Base-by-base conservation (phyloP, 2,888 invertebrate genomes). In the Listrodromus nycthemerus region DNA sequence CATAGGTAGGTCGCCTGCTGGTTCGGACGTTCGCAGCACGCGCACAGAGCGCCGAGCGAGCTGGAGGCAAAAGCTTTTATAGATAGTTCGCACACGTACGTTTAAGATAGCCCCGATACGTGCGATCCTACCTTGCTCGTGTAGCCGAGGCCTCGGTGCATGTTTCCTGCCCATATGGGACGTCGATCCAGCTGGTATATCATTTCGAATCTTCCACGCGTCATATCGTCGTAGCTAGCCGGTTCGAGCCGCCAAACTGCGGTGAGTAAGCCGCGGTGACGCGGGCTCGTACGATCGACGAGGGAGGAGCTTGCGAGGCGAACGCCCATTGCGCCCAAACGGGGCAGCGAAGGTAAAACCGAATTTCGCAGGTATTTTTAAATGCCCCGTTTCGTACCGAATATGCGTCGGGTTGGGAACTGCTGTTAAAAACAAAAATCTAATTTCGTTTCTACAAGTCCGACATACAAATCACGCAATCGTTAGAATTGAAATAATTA, bases 201-300 rank as follows among this genome's bases (percentile, higher is more conserved):
- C 73, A 74, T 61, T 74, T 80, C 74, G 74, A 58, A 50, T 80
- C 80, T 80, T 69, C 27, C 24, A 75, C 37, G 13, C 24, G 61
- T 33, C 67, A 55, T 71, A 70, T 55, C 58, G 65, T 48, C 58
- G 55, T 58, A 66, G 10, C 37, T 37, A 37, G 37, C 37, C 45
- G 27, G 37, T 58, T 37, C 45, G 52, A 45, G 41, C 66, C 55
- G 71, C 76, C 6, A 50, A 81, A 76, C 66, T 66, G 10, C 66
- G 48, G 81, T 71, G 33, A 76, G 63, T 76, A 71, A 81, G 76
- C 81, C 58, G 76, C 66, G 58, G 70, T 81, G 76, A 76, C 76
- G 81, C 55, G 63, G 52, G 65, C 66, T 58, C 55, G 27, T 10
- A 21, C 10, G 45, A 16, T 7, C 41, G 21, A 21, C 21, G 70